Base-by-base conservation (phyloP, 92 coral and sea anemone species). In the Isaurus tuberculatus region DNA sequence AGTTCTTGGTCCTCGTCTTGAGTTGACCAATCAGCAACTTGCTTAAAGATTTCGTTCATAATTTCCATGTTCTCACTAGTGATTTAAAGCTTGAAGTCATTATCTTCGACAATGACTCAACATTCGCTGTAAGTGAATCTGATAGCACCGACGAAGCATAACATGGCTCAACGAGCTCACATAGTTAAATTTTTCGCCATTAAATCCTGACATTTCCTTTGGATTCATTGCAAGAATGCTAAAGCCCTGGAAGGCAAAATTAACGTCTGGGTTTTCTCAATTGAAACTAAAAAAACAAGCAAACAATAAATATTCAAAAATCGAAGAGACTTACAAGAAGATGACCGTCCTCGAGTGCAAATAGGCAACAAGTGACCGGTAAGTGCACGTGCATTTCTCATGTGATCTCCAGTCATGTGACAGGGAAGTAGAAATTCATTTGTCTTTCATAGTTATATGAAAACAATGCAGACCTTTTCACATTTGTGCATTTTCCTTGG, bases 21-120 rank as follows among this genome's bases (percentile, higher is more conserved):
- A 20, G 16, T 16, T 16, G 61, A 20, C 61, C n/a, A 53, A 17
- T 53, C 61, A 2, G 61, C 8, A 20, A 7, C 40, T 31, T 75
- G 81, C 44, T 75, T 25, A 22, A 75, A n/a, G 65, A 43, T 75
- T 22, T 75, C 69, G 2, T 46, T 75, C 37, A 75, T 53, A 19
- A 75, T 25, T 7, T 37, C 37, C 27, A 75, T 19, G 33, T 75
- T 75, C 34, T 75, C 70, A 25, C 65, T 55, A 75, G 81, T 43
- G 33, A 32, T 17, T 36, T 67, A 25, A 67, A 67, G 17, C 44
- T 67, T 36, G n/a, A 16, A 16, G 73, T 67, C 73, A 67, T 53
- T 53, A 53, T 53, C 61, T 53, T 20, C 61, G 61, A 7, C 25
- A 53, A 53, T 53, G 61, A 53, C 26, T 53, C 4, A 16, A 53